These are phyloP conservation scores for Centropus unirufus DNA, from an alignment of 2,113 vertebrate species.

Conservation along the genomic window DNA sequence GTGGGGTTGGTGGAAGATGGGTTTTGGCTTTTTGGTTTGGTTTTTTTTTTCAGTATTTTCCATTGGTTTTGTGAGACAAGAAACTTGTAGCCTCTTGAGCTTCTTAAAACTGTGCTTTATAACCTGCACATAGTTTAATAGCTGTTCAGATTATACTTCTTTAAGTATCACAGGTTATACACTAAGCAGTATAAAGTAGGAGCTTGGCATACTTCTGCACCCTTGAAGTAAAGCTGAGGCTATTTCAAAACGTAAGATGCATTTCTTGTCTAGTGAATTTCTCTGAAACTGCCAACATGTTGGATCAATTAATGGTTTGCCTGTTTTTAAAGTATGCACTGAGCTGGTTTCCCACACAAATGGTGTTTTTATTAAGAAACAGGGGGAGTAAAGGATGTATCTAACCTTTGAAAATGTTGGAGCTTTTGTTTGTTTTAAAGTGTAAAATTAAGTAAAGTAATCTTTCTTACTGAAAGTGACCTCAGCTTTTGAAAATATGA, in stretches of 20 bases:
- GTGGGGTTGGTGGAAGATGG: not conserved
- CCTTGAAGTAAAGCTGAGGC: not conserved
- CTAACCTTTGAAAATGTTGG: slow-evolving; percentile 53
- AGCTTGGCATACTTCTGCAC: not conserved
- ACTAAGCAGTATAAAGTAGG: not conserved
- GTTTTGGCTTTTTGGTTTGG: too few species aligned
- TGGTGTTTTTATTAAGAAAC: slow-evolving; percentile 49
- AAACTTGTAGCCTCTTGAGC: not conserved
- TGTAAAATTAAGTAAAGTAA: not conserved
- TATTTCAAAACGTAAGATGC: slow-evolving; percentile 4
- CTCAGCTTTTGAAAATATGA: not conserved
- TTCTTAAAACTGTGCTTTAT: not conserved
- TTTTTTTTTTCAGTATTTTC: not conserved
- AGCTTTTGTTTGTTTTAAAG: slow-evolving; percentile 32
- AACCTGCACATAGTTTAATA: not conserved
- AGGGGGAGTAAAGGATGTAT: slow-evolving; percentile 30
- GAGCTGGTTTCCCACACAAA: slow-evolving; percentile 62
- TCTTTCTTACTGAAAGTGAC: not conserved
- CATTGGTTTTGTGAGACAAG: not conserved
- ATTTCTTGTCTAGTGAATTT: slow-evolving; percentile 19
- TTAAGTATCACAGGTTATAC: slow-evolving; percentile 14
- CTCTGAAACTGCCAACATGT: slow-evolving; percentile 31
- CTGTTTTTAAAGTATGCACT: slow-evolving; percentile 45
- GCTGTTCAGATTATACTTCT: slow-evolving; percentile 3
- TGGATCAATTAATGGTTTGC: slow-evolving; percentile 67